A percentile compares a stretch with the other conserved stretches of the same genome.
Conservation (phyloP, 2,797 vertebrate genomes). For the Mastacembelus armatus region DNA sequence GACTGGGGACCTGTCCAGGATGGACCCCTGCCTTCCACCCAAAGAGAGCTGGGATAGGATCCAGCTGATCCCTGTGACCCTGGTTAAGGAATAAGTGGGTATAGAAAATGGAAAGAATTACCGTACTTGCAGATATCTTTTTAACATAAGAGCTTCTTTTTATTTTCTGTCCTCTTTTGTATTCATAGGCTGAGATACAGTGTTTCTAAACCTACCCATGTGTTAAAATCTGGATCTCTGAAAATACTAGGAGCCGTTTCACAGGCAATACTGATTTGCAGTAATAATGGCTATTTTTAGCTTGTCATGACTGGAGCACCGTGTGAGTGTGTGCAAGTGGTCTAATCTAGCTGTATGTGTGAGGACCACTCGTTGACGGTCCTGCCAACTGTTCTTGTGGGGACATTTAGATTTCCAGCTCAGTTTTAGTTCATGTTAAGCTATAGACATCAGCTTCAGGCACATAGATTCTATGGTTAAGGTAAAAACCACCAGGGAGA, state of each 20-base stretch:
- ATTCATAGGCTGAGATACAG: conserved; percentile 28
- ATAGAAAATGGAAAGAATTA: too few species aligned
- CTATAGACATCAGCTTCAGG: neutral
- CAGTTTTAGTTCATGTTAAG: neutral
- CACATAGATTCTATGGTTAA: neutral
- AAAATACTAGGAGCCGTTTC: conserved; percentile 58
- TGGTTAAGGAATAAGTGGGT: too few species aligned
- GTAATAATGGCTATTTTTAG: conserved; percentile 80
- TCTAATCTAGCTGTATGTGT: conserved; percentile 19
- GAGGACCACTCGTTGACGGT: conserved; percentile 20
- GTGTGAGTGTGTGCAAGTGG: neutral
- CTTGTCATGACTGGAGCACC: conserved; percentile 49
- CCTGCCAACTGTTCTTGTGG: conserved; percentile 5
- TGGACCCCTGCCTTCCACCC: too few species aligned
- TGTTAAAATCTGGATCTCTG: conserved; percentile 50
- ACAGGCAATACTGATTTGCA: conserved; percentile 69
- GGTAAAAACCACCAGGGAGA: neutral
- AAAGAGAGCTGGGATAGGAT: too few species aligned
- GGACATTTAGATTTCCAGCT: conserved; percentile 12
- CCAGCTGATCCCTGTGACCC: too few species aligned
- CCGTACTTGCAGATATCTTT: conserved; percentile 17
- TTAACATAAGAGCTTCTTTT: neutral
- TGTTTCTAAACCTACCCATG: conserved; percentile 30
- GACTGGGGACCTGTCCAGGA: too few species aligned
- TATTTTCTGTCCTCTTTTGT: conserved; percentile 17